Percentiles rank a stretch among this genome's conserved stretches.
phyloP scores from a whole-genome alignment of 2,888 invertebrate genomes.

The Metacarcinus magister region DNA sequence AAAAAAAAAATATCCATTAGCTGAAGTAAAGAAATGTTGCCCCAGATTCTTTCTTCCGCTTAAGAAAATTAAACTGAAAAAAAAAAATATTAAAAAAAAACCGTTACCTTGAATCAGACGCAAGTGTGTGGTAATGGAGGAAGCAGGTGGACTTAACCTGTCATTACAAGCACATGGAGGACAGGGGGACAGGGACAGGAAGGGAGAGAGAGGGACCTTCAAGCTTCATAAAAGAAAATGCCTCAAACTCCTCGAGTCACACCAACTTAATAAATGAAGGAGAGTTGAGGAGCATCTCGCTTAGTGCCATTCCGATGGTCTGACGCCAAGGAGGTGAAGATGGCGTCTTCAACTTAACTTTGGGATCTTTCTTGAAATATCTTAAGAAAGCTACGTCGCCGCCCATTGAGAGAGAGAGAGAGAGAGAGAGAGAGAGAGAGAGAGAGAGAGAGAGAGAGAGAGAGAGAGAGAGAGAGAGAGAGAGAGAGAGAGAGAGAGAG shows the following conservation, averaged over 20 bases:
- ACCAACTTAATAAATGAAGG: slow-evolving; percentile 7
- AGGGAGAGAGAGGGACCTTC: background rate
- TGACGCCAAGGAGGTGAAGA: background rate
- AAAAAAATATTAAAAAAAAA: background rate
- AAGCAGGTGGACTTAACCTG: background rate
- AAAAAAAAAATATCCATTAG: background rate
- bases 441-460: too few relatives aligned
- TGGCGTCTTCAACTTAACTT: background rate
- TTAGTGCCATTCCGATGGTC: background rate
- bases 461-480: too few relatives aligned
- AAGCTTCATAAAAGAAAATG: background rate
- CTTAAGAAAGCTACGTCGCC: background rate
- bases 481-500: background rate
- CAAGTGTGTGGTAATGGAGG: background rate
- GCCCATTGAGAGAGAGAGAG: background rate
- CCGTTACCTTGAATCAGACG: background rate
- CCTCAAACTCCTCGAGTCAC: background rate
- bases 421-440: too few relatives aligned
- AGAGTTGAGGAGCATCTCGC: background rate
- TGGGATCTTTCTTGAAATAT: background rate
- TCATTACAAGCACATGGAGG: slow-evolving; percentile 16
- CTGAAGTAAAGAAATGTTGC: background rate
- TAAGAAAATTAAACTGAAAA: background rate
- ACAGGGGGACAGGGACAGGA: background rate
- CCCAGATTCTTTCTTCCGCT: background rate